These are phyloP conservation scores for Germaria angustata DNA, from an alignment of 2,888 invertebrate species.

Conservation along the genomic window DNA sequence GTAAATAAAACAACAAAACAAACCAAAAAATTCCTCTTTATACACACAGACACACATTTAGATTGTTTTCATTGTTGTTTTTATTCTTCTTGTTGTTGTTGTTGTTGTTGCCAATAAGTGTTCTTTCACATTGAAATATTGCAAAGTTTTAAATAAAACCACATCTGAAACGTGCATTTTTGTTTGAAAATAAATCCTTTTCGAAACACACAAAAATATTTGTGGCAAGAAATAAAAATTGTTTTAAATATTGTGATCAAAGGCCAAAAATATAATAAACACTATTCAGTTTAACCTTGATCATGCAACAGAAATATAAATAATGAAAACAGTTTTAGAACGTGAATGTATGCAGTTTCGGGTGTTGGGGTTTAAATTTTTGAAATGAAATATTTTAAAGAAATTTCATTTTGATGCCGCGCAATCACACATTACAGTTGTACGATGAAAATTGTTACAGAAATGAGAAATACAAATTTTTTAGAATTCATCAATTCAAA, in stretches of 20 bases:
- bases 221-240: slow-evolving; percentile 11
- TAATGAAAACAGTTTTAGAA: background rate
- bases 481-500: too few species aligned
- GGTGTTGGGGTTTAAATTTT: background rate
- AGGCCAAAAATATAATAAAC: slow-evolving; percentile 23
- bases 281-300: slow-evolving; percentile 42
- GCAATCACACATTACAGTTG: background rate
- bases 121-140: slow-evolving; percentile 45
- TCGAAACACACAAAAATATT: slow-evolving; percentile 6
- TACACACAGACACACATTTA: background rate
- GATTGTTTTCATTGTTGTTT: background rate
- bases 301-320: background rate
- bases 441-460: background rate
- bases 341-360: background rate
- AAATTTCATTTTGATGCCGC: too few species aligned
- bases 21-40: slow-evolving; percentile 4
- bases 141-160: slow-evolving; percentile 41
- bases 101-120: slow-evolving; percentile 13
- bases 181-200: slow-evolving; percentile 12
- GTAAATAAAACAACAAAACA: slow-evolving; percentile 31
- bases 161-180: slow-evolving; percentile 37
- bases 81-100: background rate
- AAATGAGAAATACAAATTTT: too few species aligned
- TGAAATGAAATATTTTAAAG: background rate
- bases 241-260: slow-evolving; percentile 14